These are phyloP conservation scores for Drosophila pandora DNA, from an alignment of 1,140 invertebrate genomes.

Conservation along the genomic window DNA sequence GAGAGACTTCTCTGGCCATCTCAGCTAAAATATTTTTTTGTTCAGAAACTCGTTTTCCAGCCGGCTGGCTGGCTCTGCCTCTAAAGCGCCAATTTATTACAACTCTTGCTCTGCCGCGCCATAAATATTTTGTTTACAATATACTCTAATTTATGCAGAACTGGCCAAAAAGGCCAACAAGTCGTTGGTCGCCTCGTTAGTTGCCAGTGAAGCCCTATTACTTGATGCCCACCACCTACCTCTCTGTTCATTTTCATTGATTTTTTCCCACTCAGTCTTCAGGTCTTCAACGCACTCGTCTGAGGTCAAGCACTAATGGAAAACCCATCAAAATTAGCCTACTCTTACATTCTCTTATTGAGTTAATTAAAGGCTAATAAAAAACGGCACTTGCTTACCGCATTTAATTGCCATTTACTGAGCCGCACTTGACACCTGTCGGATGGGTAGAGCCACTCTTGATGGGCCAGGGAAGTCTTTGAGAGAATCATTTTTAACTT, in stretches of 20 bases:
- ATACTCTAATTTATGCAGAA: slow-evolving; percentile 78
- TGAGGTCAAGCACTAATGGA: slow-evolving; percentile 64
- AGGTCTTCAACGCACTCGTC: background rate
- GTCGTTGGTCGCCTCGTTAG: slow-evolving; percentile 53
- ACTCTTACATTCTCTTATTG: slow-evolving; percentile 50
- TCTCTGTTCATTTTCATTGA: slow-evolving; percentile 51
- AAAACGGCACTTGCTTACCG: too few relatives aligned
- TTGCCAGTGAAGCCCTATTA: slow-evolving; percentile 70
- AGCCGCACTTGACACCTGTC: slow-evolving; percentile 55
- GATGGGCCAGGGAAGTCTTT: too few relatives aligned
- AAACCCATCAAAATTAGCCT: slow-evolving; percentile 66
- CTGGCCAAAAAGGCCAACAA: slow-evolving; percentile 32
- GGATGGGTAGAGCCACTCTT: slow-evolving; percentile 5
- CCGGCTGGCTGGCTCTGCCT: slow-evolving; percentile 21
- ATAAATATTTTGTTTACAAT: slow-evolving; percentile 83
- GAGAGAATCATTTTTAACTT: background rate
- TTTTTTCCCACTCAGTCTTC: slow-evolving; percentile 34
- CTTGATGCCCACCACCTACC: slow-evolving; percentile 52
- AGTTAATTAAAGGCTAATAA: slow-evolving; percentile 71
- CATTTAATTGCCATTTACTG: slow-evolving; percentile 38
- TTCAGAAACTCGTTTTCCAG: slow-evolving; percentile 62
- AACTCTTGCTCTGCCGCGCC: slow-evolving; percentile 57
- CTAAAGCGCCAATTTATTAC: slow-evolving; percentile 78
- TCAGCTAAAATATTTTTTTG: slow-evolving; percentile 72
- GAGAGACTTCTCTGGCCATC: slow-evolving; percentile 45